These are phyloP conservation scores for Amazona vittata DNA, from an alignment of 2,113 vertebrate genomes.

Conservation along the genomic window DNA sequence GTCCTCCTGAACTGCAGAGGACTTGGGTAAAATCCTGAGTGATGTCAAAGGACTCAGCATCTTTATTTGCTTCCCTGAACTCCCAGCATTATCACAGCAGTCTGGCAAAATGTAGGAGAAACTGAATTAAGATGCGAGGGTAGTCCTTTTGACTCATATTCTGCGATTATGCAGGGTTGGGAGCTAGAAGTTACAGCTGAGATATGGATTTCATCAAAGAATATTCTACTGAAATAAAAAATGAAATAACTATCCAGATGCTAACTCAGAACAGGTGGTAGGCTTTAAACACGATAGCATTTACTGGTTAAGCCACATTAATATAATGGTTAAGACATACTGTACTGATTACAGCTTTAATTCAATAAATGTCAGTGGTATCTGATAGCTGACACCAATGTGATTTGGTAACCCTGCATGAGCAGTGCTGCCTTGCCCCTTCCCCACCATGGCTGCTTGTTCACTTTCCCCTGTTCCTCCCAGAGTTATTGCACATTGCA, in stretches of 20 bases:
- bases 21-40: neutral
- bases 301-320: conserved; percentile 37
- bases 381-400: neutral
- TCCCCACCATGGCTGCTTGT: neutral
- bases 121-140: neutral
- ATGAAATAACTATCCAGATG: neutral
- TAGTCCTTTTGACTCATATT: neutral
- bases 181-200: conserved; percentile 3
- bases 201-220: conserved; percentile 44
- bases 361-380: conserved; percentile 23
- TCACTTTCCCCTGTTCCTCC: neutral
- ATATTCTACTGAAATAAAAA: conserved; percentile 33
- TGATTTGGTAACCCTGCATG: neutral
- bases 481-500: neutral
- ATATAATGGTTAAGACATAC: conserved; percentile 52
- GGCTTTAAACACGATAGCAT: conserved; percentile 11
- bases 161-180: neutral
- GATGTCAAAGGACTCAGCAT: neutral
- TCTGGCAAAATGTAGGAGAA: neutral
- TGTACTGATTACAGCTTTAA: conserved; percentile 51
- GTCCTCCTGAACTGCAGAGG: neutral
- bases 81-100: neutral
- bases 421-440: neutral
- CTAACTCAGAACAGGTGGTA: conserved; percentile 53
- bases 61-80: neutral